Percentiles rank a stretch among this genome's conserved stretches.
These are phyloP conservation scores for Lypha dubia DNA, from an alignment of 2,888 invertebrate species.

Conservation along the genomic window DNA sequence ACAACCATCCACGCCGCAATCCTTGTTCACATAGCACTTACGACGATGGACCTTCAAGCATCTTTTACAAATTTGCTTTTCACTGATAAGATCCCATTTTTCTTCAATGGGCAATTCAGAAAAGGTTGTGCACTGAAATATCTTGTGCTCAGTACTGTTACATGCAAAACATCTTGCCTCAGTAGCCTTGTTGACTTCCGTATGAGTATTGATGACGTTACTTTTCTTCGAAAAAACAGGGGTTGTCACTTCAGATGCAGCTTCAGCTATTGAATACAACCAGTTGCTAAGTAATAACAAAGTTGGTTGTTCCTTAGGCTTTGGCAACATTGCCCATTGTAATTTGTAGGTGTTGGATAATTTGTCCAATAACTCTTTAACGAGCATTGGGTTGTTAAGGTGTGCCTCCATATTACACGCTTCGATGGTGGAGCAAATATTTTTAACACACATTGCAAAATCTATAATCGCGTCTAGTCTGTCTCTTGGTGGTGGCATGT, in stretches of 20 bases:
- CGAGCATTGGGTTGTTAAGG: conserved; percentile 46
- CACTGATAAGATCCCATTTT: conserved; percentile 7
- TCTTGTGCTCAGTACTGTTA: conserved; percentile 13
- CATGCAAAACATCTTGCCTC: conserved; percentile 13
- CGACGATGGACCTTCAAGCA: conserved; percentile 44
- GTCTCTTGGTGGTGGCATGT: conserved; percentile 41
- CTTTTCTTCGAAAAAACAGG: background rate
- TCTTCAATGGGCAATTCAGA: background rate
- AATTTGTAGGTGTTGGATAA: conserved; percentile 44
- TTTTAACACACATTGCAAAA: conserved; percentile 40
- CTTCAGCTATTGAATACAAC: conserved; percentile 25
- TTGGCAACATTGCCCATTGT: conserved; percentile 31
- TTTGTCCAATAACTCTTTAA: conserved; percentile 49
- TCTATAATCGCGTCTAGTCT: conserved; percentile 56
- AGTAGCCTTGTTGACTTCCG: background rate
- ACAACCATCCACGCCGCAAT: conserved; percentile 34
- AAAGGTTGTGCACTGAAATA: conserved; percentile 1
- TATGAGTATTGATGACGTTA: background rate
- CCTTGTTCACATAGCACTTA: conserved; percentile 22
- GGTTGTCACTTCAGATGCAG: conserved; percentile 18
- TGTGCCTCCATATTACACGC: conserved; percentile 38
- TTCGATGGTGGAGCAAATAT: conserved; percentile 54
- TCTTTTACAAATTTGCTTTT: conserved; percentile 7
- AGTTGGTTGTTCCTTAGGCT: conserved; percentile 14
- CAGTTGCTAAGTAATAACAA: conserved; percentile 31